Conservation (phyloP, 2,888 invertebrate genomes). For the Pegoplata infirma region DNA sequence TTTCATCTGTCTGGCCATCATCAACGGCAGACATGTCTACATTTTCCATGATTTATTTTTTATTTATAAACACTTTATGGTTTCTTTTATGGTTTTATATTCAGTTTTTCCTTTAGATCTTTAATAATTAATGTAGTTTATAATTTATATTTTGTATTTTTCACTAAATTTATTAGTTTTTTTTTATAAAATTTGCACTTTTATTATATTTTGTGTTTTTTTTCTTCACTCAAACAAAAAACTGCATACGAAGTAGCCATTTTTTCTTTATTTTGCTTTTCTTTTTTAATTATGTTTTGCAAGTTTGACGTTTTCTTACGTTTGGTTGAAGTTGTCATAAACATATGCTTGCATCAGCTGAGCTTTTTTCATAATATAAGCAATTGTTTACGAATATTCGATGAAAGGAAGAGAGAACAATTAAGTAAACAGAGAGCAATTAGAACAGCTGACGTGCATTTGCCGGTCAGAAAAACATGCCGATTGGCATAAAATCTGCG, state of each 20-base stretch:
- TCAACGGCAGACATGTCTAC: constrained; percentile 46
- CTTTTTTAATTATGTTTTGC: constrained; percentile 39
- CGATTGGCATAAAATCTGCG: too few relatives aligned
- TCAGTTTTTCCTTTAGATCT: neutral
- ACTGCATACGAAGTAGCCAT: constrained; percentile 60
- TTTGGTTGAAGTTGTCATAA: neutral
- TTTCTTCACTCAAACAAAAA: constrained; percentile 45
- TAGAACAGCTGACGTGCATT: too few relatives aligned
- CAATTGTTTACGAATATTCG: neutral
- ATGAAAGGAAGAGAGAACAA: neutral
- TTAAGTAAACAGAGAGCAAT: too few relatives aligned
- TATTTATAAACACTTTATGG: neutral
- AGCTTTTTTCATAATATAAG: neutral
- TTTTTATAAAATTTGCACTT: constrained; percentile 7
- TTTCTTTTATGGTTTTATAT: neutral
- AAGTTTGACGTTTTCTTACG: constrained; percentile 54
- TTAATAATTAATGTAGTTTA: neutral
- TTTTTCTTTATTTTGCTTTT: constrained; percentile 34
- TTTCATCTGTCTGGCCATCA: constrained; percentile 58
- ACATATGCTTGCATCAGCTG: constrained; percentile 16
- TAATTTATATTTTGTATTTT: constrained; percentile 4
- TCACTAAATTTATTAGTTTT: constrained; percentile 4
- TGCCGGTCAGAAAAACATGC: too few relatives aligned
- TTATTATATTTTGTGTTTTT: constrained; percentile 24
- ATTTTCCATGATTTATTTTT: constrained; percentile 60